Conservation (phyloP, 2,113 vertebrate species). For the Anhinga anhinga region DNA sequence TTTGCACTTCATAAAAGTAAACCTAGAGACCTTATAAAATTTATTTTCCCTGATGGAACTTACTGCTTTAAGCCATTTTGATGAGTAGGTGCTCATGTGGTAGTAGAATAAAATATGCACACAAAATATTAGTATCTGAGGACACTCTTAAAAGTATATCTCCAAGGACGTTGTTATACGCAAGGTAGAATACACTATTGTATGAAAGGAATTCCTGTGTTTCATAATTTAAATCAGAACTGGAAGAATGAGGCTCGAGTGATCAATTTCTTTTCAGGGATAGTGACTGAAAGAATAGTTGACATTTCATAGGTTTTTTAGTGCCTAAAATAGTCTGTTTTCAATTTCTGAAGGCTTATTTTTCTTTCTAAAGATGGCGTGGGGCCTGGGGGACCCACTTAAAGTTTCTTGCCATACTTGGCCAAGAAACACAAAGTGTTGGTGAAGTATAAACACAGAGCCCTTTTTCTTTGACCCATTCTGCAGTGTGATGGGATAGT, state of each 20-base stretch:
- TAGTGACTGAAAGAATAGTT: slow-evolving; percentile 75
- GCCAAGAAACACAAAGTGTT: slow-evolving; percentile 93
- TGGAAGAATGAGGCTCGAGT: neutral
- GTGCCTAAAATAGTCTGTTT: slow-evolving; percentile 63
- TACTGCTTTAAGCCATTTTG: neutral
- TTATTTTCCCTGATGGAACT: neutral
- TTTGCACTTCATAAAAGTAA: neutral
- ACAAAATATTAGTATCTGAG: neutral
- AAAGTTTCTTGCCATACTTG: slow-evolving; percentile 89
- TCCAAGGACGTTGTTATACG: neutral
- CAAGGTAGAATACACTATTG: neutral
- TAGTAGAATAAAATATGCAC: neutral
- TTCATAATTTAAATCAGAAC: slow-evolving; percentile 48
- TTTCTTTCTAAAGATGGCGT: slow-evolving; percentile 84
- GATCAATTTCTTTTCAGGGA: slow-evolving; percentile 57
- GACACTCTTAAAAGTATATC: neutral
- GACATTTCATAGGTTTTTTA: slow-evolving; percentile 73
- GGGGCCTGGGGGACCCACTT: slow-evolving; percentile 90
- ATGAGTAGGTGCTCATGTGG: neutral
- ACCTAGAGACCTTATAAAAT: neutral
- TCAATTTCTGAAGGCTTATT: slow-evolving; percentile 80
- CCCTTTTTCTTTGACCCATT: slow-evolving; percentile 92
- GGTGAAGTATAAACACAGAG: slow-evolving; percentile 96
- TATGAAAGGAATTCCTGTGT: neutral
- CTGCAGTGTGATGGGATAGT: slow-evolving; percentile 93